Evolutionary conservation across 2,888 invertebrate genomes (phyloP).

Genomic region (Buathra laborator): DNA sequence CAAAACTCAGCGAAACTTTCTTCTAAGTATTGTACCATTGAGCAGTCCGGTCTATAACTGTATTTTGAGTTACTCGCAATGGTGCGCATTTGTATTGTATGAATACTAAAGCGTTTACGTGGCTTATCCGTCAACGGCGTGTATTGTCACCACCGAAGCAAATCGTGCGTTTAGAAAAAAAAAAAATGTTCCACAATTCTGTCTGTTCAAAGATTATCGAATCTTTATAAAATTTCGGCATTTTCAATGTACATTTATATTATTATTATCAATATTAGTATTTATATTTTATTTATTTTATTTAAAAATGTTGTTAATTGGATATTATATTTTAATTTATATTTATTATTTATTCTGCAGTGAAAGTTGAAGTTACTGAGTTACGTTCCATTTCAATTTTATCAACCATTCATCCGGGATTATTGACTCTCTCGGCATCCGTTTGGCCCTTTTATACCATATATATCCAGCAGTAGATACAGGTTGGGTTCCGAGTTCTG

Average conservation of each 20-base stretch:
- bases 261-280: too few relatives aligned
- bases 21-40: slow-evolving; percentile 34
- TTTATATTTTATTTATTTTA: too few relatives aligned
- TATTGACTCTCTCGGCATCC: slow-evolving; percentile 10
- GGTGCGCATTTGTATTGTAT: slow-evolving; percentile 28
- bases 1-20: slow-evolving; percentile 45
- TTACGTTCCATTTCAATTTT: slow-evolving; percentile 22
- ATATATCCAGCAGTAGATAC: slow-evolving; percentile 1
- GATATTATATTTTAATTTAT: background rate
- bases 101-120: slow-evolving; percentile 63
- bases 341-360: slow-evolving; percentile 1
- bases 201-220: too few relatives aligned
- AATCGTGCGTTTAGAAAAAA: too few relatives aligned
- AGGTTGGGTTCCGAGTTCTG: slow-evolving; percentile 1
- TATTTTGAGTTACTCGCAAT: slow-evolving; percentile 28
- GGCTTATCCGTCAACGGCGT: slow-evolving; percentile 56
- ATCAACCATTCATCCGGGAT: slow-evolving; percentile 28
- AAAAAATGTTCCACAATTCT: background rate
- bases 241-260: too few relatives aligned
- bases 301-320: too few relatives aligned
- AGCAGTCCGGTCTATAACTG: background rate
- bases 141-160: slow-evolving; percentile 15
- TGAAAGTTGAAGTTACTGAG: background rate
- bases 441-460: slow-evolving; percentile 11
- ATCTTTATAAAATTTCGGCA: too few relatives aligned